phyloP scores from a whole-genome alignment of 2,888 invertebrate species.

The Drosophila anceps region DNA sequence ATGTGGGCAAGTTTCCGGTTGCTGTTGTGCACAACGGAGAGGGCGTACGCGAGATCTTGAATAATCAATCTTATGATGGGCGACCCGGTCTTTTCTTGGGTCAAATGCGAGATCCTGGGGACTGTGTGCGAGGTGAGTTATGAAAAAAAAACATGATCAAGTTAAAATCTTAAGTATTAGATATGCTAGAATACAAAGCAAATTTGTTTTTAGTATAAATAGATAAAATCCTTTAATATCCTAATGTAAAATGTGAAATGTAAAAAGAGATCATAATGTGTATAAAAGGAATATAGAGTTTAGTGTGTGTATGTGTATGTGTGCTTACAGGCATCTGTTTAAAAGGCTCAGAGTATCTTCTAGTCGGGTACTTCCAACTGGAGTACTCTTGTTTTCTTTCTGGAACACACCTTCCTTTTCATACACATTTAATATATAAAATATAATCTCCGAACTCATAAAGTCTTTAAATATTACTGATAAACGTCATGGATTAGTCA shows the following conservation, averaged over 20 bases:
- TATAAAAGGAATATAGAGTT: no score
- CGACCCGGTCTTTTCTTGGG: slow-evolving; percentile 86
- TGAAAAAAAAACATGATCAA: neutral
- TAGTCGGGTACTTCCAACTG: neutral
- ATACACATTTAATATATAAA: no score
- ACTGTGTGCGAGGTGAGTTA: slow-evolving; percentile 74
- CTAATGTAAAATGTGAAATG: no score
- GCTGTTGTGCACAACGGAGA: slow-evolving; percentile 87
- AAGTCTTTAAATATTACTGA: neutral
- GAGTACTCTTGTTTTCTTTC: neutral
- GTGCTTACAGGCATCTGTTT: no score
- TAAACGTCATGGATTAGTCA: neutral
- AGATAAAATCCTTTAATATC: no score
- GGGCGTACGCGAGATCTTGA: slow-evolving; percentile 87
- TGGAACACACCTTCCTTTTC: neutral
- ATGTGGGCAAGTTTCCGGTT: slow-evolving; percentile 86
- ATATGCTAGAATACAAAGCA: no score
- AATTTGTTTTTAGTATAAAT: no score
- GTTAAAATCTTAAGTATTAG: neutral
- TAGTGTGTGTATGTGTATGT: no score
- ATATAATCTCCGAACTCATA: neutral
- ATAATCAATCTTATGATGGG: slow-evolving; percentile 88
- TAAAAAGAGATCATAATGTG: no score
- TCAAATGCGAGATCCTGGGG: slow-evolving; percentile 86
- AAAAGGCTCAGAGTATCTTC: neutral